phyloP scores from a whole-genome alignment of 2,888 invertebrate species.

The Cheilosia variabilis region DNA sequence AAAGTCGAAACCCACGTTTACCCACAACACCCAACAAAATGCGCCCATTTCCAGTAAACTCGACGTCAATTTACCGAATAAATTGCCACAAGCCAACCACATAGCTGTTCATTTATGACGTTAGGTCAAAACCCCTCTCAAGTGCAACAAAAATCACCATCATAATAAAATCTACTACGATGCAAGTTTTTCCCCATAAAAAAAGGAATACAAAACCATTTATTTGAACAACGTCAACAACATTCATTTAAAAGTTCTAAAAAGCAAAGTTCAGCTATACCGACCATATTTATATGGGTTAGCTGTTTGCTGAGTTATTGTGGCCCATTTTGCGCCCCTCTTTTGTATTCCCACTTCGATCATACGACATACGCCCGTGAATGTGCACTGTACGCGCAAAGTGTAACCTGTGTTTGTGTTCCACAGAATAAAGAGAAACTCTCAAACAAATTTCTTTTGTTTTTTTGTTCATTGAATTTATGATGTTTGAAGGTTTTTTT shows the following conservation, averaged over 20 bases:
- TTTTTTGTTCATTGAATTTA: background rate
- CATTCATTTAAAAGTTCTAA: conserved; percentile 4
- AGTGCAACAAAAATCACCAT: background rate
- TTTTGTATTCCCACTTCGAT: background rate
- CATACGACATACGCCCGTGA: background rate
- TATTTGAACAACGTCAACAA: background rate
- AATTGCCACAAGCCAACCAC: background rate
- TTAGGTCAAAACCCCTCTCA: background rate
- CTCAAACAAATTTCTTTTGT: background rate
- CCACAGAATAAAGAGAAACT: conserved; percentile 12
- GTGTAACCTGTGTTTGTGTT: conserved; percentile 28
- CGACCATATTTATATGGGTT: background rate
- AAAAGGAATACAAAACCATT: background rate
- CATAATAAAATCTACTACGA: background rate
- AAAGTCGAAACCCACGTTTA: too few species aligned
- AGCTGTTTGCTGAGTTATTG: conserved; percentile 10
- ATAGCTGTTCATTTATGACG: conserved; percentile 2
- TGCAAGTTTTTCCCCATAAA: conserved; percentile 7
- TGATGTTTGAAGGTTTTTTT: background rate
- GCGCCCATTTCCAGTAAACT: background rate
- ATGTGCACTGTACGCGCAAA: conserved; percentile 2
- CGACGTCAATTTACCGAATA: background rate
- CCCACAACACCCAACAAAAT: too few species aligned
- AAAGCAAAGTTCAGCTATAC: conserved; percentile 11
- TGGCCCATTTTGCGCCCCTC: conserved; percentile 1